A percentile compares a stretch with the other conserved stretches of the same genome.
Conservation (phyloP, 2,797 vertebrate genomes). For the Parauchenoglanis ngamensis region DNA sequence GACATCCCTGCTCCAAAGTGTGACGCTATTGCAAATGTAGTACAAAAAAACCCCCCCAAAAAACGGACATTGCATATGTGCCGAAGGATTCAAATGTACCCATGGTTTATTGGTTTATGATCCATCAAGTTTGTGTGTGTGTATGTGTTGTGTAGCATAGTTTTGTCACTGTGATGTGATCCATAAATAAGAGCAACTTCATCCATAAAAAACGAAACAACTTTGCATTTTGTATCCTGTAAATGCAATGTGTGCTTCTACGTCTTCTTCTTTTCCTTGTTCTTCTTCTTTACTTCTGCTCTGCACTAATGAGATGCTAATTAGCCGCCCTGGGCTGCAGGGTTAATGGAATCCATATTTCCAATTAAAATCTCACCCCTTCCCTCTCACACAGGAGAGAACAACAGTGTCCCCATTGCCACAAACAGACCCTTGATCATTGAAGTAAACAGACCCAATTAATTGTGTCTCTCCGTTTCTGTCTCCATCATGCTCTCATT, state of each 20-base stretch:
- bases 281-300: conserved; percentile 73
- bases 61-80: background rate
- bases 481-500: conserved; percentile 31
- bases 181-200: conserved; percentile 63
- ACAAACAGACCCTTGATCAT: conserved; percentile 46
- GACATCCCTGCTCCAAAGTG: background rate
- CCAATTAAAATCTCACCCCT: conserved; percentile 69
- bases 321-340: conserved; percentile 85
- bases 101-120: background rate
- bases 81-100: background rate
- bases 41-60: too few relatives aligned
- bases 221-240: conserved; percentile 77
- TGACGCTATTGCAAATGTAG: background rate
- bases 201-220: conserved; percentile 54
- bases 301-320: conserved; percentile 88
- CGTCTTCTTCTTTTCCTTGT: conserved; percentile 1
- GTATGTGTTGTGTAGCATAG: conserved; percentile 10
- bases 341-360: conserved; percentile 89
- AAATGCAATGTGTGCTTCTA: conserved; percentile 75
- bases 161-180: conserved; percentile 33
- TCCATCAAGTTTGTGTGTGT: background rate
- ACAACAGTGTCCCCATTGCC: conserved; percentile 53
- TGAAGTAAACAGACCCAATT: conserved; percentile 58
- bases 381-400: conserved; percentile 60
- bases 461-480: conserved; percentile 39